Evolutionary conservation across 2,888 invertebrate species (phyloP).

Genomic region (Folsomia candida): DNA sequence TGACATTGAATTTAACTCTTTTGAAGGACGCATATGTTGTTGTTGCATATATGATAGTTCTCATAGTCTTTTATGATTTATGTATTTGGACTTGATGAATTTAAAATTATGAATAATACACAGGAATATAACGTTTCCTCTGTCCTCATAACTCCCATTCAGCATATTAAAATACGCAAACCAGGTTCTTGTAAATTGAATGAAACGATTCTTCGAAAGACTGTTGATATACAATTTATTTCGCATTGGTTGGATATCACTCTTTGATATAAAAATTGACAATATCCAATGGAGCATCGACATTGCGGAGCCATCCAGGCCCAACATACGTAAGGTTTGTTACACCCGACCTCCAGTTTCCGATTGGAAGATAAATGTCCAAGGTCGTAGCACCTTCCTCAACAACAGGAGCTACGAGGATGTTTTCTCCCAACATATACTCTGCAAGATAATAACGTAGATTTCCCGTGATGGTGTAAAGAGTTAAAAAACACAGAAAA

Average conservation of each 20-base stretch:
- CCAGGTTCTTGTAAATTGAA: too few relatives aligned
- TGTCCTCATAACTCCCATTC: too few relatives aligned
- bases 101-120: neutral
- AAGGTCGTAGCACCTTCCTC: constrained; percentile 62
- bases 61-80: too few relatives aligned
- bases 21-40: neutral
- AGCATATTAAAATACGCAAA: too few relatives aligned
- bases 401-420: constrained; percentile 76
- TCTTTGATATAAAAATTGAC: constrained; percentile 25
- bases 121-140: neutral
- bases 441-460: constrained; percentile 66
- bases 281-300: constrained; percentile 27
- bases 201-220: too few relatives aligned
- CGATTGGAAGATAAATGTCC: constrained; percentile 72
- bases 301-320: constrained; percentile 63
- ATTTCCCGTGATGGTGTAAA: too few relatives aligned
- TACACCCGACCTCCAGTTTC: constrained; percentile 62
- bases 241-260: too few relatives aligned
- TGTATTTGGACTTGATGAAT: neutral
- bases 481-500: too few relatives aligned
- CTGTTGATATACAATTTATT: too few relatives aligned
- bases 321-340: constrained; percentile 57
- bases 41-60: too few relatives aligned
- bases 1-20: neutral
- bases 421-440: constrained; percentile 72